phyloP scores from a whole-genome alignment of 2,113 vertebrate species.

The Scolopax mira region DNA sequence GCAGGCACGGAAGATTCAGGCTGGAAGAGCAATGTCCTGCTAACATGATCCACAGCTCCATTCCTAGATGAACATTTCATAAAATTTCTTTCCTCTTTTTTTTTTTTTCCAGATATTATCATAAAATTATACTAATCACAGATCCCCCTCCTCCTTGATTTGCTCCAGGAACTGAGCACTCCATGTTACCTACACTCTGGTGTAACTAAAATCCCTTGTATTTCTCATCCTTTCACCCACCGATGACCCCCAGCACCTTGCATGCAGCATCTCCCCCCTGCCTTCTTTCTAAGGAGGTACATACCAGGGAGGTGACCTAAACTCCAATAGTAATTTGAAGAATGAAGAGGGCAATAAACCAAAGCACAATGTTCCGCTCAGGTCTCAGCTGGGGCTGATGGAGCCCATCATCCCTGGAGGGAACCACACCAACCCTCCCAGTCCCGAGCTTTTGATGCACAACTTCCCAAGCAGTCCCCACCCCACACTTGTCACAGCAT shows the following conservation, averaged over 20 bases:
- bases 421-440: fast-evolving
- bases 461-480: background rate
- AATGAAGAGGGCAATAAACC: background rate
- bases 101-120: background rate
- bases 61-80: background rate
- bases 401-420: background rate
- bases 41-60: background rate
- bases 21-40: background rate
- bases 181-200: fast-evolving
- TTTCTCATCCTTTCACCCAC: background rate
- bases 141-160: background rate
- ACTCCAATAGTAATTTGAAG: background rate
- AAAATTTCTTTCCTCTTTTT: background rate
- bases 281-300: background rate
- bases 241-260: fast-evolving
- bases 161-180: background rate
- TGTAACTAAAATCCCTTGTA: background rate
- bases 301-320: background rate
- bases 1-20: background rate
- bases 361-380: background rate
- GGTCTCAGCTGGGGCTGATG: no score
- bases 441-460: fast-evolving
- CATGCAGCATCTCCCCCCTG: background rate
- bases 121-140: background rate
- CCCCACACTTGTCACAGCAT: fast-evolving